Base-by-base conservation (phyloP, 1,140 invertebrate species). In the Sipha flava region DNA sequence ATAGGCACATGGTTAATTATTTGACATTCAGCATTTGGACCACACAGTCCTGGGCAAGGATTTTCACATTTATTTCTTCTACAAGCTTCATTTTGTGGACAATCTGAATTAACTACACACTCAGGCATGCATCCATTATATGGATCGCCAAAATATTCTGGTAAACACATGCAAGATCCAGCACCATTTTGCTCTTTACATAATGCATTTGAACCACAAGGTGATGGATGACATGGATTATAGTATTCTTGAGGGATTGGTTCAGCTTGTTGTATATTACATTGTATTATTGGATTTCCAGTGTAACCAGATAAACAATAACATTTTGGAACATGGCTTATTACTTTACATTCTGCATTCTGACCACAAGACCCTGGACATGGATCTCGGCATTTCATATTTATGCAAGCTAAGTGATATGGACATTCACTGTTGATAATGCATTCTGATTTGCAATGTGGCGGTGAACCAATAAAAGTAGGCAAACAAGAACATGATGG, bases 31-130 rank as follows among this genome's bases (percentile, higher is more conserved):
- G 92, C 90, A 84, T 93, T 91, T 2, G 86, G 83, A 21, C 92
- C 92, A 85, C 93, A 94, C 37, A 89, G 90, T 81, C 90, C 91
- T n/a, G 90, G 90, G 82, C 93, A 94, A 29, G 92, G 92, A 85
- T 94, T 89, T 77, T 88, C 86, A 84, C 93, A 94, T 86, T 91
- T 92, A 81, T 90, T 89, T 83, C 89, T 90, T 40, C 92, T 89
- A 83, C 93, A 95, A 16, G 91, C 90, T 83, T 90, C 88, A 81
- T 91, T 90, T 29, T 89, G 89, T 2, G 90, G 84, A 85, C 93
- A 94, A 82, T 95, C 92, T 1, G 90, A 88, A 82, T 92, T 90
- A 12, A 91, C 85, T 1, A 89, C 88, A 84, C 93, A 94, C 85
- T 93, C 91, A 4, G 91, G 91, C 79, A 91, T 86, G 84, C 92